Evolutionary conservation across 2,113 vertebrate species (phyloP).

Genomic region (Malurus melanocephalus): DNA sequence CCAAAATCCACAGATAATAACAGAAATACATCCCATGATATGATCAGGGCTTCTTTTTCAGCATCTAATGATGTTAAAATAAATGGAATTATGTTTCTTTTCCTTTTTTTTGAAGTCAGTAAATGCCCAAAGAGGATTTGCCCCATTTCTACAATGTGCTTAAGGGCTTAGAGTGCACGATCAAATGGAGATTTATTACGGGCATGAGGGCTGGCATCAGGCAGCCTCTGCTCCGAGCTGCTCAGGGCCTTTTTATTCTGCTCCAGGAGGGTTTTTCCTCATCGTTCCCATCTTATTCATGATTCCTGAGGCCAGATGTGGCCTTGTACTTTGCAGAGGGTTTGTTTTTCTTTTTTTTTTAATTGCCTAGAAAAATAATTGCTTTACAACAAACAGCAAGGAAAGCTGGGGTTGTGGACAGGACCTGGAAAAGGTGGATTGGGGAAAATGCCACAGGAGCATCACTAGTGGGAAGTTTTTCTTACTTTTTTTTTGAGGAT

Average conservation of each 20-base stretch:
- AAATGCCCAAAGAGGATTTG: constrained; percentile 35
- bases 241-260: background rate
- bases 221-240: background rate
- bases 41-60: background rate
- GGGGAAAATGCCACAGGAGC: background rate
- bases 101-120: background rate
- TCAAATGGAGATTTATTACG: background rate
- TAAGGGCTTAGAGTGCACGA: background rate
- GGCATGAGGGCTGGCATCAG: background rate
- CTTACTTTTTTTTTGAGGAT: background rate
- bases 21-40: background rate
- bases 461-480: background rate
- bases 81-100: constrained; percentile 32
- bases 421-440: accelerated
- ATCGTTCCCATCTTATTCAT: background rate
- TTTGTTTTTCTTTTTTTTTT: background rate
- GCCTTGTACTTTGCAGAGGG: background rate
- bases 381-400: background rate
- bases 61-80: constrained; percentile 30
- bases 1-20: background rate
- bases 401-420: background rate
- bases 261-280: background rate
- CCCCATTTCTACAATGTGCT: constrained; percentile 13
- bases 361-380: background rate
- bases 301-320: background rate